Conservation (phyloP, 2,113 vertebrate species). For the Zosterops borbonicus region DNA sequence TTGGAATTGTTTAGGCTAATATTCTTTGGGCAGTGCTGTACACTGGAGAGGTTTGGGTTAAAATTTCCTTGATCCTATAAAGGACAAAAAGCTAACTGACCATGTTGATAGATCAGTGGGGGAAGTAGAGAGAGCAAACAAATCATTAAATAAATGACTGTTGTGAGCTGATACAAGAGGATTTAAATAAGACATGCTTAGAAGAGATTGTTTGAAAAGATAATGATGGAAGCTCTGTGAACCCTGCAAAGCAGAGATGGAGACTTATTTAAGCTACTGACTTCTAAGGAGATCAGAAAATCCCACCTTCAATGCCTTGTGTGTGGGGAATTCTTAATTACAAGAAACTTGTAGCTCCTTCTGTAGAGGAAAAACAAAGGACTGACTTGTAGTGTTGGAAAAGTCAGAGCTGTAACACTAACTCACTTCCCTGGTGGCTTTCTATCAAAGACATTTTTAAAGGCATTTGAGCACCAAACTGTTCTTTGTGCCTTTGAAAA, state of each 20-base stretch:
- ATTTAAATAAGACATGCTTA: not conserved
- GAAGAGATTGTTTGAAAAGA: not conserved
- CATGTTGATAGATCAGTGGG: not conserved
- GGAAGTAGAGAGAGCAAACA: not conserved
- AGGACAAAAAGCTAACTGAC: not conserved
- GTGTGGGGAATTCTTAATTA: not conserved
- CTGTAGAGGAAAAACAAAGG: not conserved
- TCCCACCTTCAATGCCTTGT: not conserved
- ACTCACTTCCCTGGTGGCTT: not conserved
- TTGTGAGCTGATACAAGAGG: not conserved
- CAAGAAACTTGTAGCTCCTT: not conserved
- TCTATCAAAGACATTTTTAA: not conserved
- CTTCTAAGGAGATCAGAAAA: not conserved
- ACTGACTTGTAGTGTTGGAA: not conserved
- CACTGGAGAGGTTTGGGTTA: not conserved
- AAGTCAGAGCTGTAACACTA: not conserved
- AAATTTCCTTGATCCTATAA: not conserved
- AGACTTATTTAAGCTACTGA: not conserved
- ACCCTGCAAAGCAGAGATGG: not conserved
- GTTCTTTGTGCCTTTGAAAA: not conserved
- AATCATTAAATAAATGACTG: not conserved
- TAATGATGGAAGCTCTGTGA: not conserved
- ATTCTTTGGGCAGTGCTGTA: not conserved
- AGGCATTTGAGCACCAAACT: not conserved
- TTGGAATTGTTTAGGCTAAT: not conserved